A percentile compares a stretch with the other conserved stretches of the same genome.
phyloP scores from a whole-genome alignment of 2,797 vertebrate genomes.

The Sebastes dallii region DNA sequence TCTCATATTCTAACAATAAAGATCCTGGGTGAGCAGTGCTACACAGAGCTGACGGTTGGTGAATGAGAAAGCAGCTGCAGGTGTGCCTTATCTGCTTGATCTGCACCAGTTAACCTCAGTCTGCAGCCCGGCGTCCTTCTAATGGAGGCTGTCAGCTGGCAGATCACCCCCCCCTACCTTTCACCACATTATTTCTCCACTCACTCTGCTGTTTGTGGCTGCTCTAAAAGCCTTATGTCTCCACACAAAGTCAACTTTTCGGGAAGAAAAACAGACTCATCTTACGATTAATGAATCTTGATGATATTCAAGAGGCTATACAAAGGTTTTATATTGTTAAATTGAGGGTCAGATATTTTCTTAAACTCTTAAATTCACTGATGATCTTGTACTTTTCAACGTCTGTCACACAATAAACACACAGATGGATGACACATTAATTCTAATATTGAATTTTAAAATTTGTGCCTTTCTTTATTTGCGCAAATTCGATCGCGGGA shows the following conservation, averaged over 20 bases:
- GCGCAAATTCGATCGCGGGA: background rate
- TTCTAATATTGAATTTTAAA: too few species aligned
- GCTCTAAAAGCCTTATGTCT: background rate
- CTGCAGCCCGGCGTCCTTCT: background rate
- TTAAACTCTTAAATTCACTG: background rate
- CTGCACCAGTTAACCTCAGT: constrained; percentile 58
- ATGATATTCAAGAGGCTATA: background rate
- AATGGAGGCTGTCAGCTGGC: constrained; percentile 34
- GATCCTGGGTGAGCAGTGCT: background rate
- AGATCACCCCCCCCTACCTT: constrained; percentile 16
- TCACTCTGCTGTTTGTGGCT: background rate
- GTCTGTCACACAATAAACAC: background rate
- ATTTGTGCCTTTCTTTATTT: too few species aligned
- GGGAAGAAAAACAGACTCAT: background rate
- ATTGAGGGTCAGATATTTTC: background rate
- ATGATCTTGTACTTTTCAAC: background rate
- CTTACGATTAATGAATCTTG: background rate
- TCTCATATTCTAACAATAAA: background rate
- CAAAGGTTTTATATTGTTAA: background rate
- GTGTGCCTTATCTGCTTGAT: constrained; percentile 47
- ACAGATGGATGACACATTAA: background rate
- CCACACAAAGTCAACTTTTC: background rate
- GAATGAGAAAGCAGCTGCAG: constrained; percentile 36
- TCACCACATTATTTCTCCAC: background rate
- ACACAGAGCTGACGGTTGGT: constrained; percentile 14